Evolutionary conservation across 2,888 invertebrate species (phyloP), one percentile per base, ranked within the genome.

Genomic region (Aleiodes leptofemur): DNA sequence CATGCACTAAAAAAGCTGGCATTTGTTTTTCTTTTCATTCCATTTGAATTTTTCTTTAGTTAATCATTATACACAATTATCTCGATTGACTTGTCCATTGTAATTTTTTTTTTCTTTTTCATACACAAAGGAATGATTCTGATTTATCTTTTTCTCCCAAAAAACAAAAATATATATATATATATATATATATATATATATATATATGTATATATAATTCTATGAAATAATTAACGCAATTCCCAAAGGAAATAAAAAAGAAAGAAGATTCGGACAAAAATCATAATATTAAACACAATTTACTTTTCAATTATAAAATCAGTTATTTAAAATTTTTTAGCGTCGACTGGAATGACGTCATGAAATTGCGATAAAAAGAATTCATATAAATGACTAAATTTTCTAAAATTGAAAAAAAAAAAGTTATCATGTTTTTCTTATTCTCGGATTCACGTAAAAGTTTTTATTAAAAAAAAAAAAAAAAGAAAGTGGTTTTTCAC

Each of bases 341-440:
- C 38, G 43, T 48, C 64, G 23, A 64, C 70, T 69, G 64, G 72
- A 70, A 69, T 50, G 43, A 50, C 76, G 53, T 78, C 59, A 72
- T 51, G 64, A 74, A 68, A 66, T 56, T 8, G 57, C 56, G 51
- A 71, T 53, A 34, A 53, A 48, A 29, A 59, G 34, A 64, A 64
- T 43, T 16, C 43, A 64, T 64, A 29, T 48, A 64, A 43, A 64
- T 71, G 68, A 66, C 57, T 64, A 50, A 14, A 69, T 8, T 13
- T 14, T 75, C 72, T 69, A 76, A 76, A 72, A 68, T 74, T 69
- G 73, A 75, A 73, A 66, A 75, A 79, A 43, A 9, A 8, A 34
- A 34, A 34, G 34, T 34, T 34, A 16, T 64, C 14, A 43, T 13
- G 61, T 43, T 38, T 48, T 4, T 43, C 14, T 34, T 38, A 38